Percentiles rank a stretch among this genome's conserved stretches.
These are phyloP conservation scores for Mixornis gularis DNA, from an alignment of 2,113 vertebrate genomes.

Conservation along the genomic window DNA sequence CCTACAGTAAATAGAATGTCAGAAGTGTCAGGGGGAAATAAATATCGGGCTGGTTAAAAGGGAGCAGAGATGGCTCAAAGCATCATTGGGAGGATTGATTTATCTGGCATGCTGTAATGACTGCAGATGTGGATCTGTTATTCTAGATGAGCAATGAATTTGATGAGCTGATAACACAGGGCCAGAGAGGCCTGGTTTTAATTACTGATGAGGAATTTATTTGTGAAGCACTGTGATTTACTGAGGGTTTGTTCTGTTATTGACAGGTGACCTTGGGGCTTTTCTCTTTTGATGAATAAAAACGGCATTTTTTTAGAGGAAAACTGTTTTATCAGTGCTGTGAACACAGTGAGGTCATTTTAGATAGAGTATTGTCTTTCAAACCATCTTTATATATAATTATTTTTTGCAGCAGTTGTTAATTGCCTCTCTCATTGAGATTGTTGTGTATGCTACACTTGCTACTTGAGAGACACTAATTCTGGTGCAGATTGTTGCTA, in stretches of 20 bases:
- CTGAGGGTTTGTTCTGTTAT: constrained; percentile 76
- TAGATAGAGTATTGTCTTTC: constrained; percentile 45
- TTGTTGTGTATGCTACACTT: background rate
- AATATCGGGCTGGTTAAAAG: constrained; percentile 83
- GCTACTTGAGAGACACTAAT: constrained; percentile 8
- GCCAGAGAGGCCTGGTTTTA: constrained; percentile 81
- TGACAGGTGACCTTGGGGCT: constrained; percentile 82
- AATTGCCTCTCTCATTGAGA: constrained; percentile 15
- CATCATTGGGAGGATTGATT: constrained; percentile 83
- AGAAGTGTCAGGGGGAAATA: constrained; percentile 83
- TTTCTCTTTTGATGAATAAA: constrained; percentile 72
- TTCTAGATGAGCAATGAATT: constrained; percentile 85
- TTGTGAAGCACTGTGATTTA: constrained; percentile 81
- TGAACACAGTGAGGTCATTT: constrained; percentile 63
- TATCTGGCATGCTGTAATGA: constrained; percentile 82
- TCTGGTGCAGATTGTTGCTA: background rate
- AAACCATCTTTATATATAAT: constrained; percentile 38
- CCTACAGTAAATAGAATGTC: constrained; percentile 90
- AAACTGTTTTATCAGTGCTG: constrained; percentile 64
- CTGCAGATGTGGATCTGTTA: constrained; percentile 86
- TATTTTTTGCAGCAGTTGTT: constrained; percentile 47
- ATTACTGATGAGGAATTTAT: constrained; percentile 87
- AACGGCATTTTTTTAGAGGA: background rate
- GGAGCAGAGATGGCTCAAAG: constrained; percentile 79
- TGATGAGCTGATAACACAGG: constrained; percentile 82